Conservation (phyloP, 2,797 vertebrate species). For the Pseudopleuronectes americanus region DNA sequence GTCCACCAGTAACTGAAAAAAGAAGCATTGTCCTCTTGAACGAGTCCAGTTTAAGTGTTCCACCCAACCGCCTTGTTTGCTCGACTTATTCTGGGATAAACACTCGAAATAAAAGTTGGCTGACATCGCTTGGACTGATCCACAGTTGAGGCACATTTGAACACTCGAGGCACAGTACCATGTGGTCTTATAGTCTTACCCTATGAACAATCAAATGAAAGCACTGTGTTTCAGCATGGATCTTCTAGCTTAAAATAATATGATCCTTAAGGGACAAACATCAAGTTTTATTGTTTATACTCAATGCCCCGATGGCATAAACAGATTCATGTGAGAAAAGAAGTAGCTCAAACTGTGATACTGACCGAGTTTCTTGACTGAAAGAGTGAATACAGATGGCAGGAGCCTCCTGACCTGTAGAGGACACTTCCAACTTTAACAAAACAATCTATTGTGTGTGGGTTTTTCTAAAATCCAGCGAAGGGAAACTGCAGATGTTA, state of each 20-base stretch:
- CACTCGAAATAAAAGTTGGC: conserved; percentile 32
- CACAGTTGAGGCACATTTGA: conserved; percentile 63
- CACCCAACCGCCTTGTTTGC: conserved; percentile 7
- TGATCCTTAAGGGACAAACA: conserved; percentile 30
- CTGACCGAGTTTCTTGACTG: conserved; percentile 40
- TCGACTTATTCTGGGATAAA: conserved; percentile 21
- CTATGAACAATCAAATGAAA: conserved; percentile 32
- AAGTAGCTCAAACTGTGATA: conserved; percentile 17
- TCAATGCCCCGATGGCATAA: conserved; percentile 28
- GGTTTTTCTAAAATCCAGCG: conserved; percentile 38
- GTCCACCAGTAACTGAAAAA: conserved; percentile 20
- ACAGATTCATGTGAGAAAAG: conserved; percentile 33
- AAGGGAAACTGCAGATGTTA: conserved; percentile 15
- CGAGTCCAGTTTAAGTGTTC: conserved; percentile 36
- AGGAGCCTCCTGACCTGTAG: conserved; percentile 20
- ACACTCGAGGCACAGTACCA: conserved; percentile 61
- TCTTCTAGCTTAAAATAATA: conserved; percentile 38
- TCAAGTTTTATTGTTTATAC: conserved; percentile 1
- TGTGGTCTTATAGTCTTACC: conserved; percentile 37
- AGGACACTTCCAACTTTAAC: neutral
- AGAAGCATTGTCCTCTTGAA: conserved; percentile 11
- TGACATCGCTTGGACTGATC: conserved; percentile 65
- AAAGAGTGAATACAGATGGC: conserved; percentile 16
- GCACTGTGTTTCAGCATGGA: conserved; percentile 31
- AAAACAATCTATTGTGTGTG: conserved; percentile 13